Evolutionary conservation across 2,113 vertebrate species (phyloP), one percentile per base, ranked within the genome.

Genomic region (Puntigrus tetrazona): DNA sequence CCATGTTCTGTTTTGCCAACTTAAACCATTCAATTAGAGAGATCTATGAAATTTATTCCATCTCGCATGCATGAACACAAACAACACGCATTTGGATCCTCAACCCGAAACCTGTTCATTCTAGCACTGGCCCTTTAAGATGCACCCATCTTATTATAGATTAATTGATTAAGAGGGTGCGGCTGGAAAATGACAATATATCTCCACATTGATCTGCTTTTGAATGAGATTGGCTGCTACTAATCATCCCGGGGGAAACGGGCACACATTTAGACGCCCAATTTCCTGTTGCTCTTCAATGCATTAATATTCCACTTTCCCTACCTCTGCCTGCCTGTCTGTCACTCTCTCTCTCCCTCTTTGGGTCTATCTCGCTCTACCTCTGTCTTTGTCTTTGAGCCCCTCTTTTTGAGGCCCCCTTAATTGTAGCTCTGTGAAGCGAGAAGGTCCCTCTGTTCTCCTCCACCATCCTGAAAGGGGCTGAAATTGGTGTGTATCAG

Each of bases 151-250:
- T 89, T 89, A 90, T 91, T 93, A 95, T 94, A 90, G 93, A 94
- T 95, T 92, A 90, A 95, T 94, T 94, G 92, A 94, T 94, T 93
- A 90, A 88, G 87, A 90, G 89, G 90, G 90, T 89, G 92, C 89
- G 13, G 70, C 89, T 86, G 76, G 50, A 87, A 92, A 90, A 93
- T 92, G 89, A 92, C 90, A 92, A 92, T 92, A 91, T 94, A 94
- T 92, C 90, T 92, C 88, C 89, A 89, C 88, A 95, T 94, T 93
- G 94, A 95, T 94, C 93, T 91, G 88, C 85, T 90, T 92, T 89
- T 93, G 91, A 91, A 91, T 93, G 91, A 89, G 90, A 93, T 92
- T 92, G 92, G 90, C 89, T 91, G 84, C 85, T 90, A 88, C 89
- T 88, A 90, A 90, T 78, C 88, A 88, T 90, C 89, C 90, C 90